A percentile compares a stretch with the other conserved stretches of the same genome.
Conservation (phyloP, 2,888 invertebrate species). For the Helobdella robusta region DNA sequence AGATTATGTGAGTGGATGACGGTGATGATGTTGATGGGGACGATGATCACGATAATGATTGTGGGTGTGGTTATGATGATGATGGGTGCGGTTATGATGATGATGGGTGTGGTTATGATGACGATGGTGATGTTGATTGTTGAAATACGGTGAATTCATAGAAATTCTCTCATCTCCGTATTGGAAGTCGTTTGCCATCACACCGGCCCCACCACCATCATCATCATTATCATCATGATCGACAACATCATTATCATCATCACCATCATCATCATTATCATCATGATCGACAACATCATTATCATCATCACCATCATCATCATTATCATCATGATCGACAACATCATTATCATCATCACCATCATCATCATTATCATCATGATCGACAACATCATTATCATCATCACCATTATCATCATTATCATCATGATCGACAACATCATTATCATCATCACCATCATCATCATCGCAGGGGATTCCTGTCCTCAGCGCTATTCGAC, state of each 20-base stretch:
- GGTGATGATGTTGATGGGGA: too few species aligned
- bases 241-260: neutral
- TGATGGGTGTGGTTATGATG: too few species aligned
- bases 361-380: slow-evolving; percentile 21
- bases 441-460: neutral
- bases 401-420: slow-evolving; percentile 24
- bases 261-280: neutral
- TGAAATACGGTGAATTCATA: neutral
- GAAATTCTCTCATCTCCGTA: neutral
- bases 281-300: neutral
- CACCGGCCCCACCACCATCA: neutral
- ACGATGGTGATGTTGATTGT: neutral
- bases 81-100: too few species aligned
- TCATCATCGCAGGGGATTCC: slow-evolving; percentile 63
- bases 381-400: slow-evolving; percentile 25
- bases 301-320: slow-evolving; percentile 2
- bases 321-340: slow-evolving; percentile 13
- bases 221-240: neutral
- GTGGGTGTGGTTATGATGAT: neutral
- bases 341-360: slow-evolving; percentile 12
- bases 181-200: neutral
- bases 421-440: slow-evolving; percentile 18
- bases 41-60: neutral
- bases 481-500: slow-evolving; percentile 97
- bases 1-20: slow-evolving; percentile 63